Evolutionary conservation across 2,113 vertebrate genomes (phyloP).

Genomic region (Talpa occidentalis): DNA sequence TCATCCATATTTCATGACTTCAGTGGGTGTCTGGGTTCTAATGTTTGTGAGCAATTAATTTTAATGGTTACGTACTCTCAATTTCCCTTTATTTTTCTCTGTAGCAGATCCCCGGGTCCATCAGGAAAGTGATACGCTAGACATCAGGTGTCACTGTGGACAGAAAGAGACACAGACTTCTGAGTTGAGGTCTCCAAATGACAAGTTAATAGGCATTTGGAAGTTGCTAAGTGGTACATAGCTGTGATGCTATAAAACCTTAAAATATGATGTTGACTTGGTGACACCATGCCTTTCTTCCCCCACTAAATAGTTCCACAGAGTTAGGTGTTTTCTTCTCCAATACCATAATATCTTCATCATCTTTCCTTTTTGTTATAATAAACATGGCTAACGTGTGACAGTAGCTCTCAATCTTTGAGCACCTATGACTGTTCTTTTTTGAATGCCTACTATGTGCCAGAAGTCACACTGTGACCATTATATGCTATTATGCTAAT

Average conservation of each 20-base stretch:
- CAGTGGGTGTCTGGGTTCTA: slow-evolving; percentile 83
- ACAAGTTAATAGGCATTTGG: slow-evolving; percentile 78
- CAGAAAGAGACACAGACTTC: slow-evolving; percentile 38
- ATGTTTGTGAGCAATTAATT: slow-evolving; percentile 88
- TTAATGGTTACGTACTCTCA: slow-evolving; percentile 83
- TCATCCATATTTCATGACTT: slow-evolving; percentile 88
- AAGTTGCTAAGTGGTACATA: slow-evolving; percentile 52
- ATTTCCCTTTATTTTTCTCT: slow-evolving; percentile 67
- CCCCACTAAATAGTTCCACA: neutral
- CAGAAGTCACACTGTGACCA: neutral
- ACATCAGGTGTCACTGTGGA: slow-evolving; percentile 73
- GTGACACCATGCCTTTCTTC: slow-evolving; percentile 10
- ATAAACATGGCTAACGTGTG: neutral
- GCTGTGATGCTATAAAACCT: neutral
- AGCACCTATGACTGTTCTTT: neutral
- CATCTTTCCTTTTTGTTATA: neutral
- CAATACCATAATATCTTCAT: neutral
- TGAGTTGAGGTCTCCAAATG: slow-evolving; percentile 75
- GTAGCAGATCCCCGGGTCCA: slow-evolving; percentile 64
- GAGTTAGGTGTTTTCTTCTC: neutral
- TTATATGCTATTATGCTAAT: neutral
- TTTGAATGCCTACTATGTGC: neutral
- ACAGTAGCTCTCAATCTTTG: neutral
- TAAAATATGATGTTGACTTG: neutral
- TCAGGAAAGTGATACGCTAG: slow-evolving; percentile 78